Conservation (phyloP, 2,113 vertebrate genomes). For the Urocolius indicus region DNA sequence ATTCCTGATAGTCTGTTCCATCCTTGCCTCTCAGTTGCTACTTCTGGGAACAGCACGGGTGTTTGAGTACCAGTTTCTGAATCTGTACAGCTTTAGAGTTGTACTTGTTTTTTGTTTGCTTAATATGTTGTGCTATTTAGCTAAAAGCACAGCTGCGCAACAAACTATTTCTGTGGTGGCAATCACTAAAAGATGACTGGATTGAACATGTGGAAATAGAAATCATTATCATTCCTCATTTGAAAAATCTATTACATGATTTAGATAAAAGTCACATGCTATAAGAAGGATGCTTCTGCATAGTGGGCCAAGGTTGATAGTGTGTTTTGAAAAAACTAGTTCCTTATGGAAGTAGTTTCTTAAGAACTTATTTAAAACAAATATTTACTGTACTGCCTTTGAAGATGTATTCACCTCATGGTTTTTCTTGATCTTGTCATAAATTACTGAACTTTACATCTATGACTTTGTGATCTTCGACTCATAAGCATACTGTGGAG, state of each 20-base stretch:
- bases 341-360: neutral
- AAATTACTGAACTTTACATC: neutral
- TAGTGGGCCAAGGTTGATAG: neutral
- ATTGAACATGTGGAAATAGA: neutral
- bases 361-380: neutral
- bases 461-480: neutral
- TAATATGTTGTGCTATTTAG: neutral
- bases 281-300: fast-evolving
- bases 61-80: neutral
- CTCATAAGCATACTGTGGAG: neutral
- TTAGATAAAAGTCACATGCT: fast-evolving
- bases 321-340: neutral
- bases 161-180: neutral
- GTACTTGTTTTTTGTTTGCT: neutral
- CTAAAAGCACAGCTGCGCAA: neutral
- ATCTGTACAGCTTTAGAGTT: neutral
- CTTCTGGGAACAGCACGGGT: neutral
- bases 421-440: neutral
- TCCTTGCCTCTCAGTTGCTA: neutral
- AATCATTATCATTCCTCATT: neutral
- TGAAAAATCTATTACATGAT: fast-evolving
- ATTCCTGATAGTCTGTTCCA: fast-evolving
- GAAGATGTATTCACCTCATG: neutral
- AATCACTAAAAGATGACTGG: neutral
- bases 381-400: neutral